Base-by-base conservation (phyloP, 37 sponge, comb jelly and placozoan genomes). In the Halisarca cf. caerulea region DNA sequence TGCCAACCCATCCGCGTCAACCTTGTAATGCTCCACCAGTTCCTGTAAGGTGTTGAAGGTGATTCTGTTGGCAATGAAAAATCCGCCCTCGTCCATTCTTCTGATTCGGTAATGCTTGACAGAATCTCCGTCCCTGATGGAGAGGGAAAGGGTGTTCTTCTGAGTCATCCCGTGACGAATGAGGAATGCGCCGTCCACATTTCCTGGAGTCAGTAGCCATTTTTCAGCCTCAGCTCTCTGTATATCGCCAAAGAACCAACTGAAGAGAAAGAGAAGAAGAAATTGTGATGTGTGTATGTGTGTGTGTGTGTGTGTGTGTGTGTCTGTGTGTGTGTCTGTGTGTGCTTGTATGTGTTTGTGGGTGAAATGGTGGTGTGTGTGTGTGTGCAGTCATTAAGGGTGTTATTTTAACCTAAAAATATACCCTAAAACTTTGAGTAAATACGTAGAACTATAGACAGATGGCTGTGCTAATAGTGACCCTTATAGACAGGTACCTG, bases 51-150 rank as follows among this genome's bases (percentile, higher is more conserved):
- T 85, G 23, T 41, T 59, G 45, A 93, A 93, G 0, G 82, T 82
- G 36, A 82, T 79, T 44, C 91, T 61, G 59, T 68, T 84, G 37
- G 94, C 87, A 79, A 93, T 90, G 71, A 82, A 93, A 66, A 80
- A 93, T 21, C 88, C 87, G 2, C 88, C 90, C 23, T 86, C 64
- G 47, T 94, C 94, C 81, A 94, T 38, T 59, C 83, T 81, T 39
- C 91, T 80, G 1, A 96, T 91, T 21, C 97, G 89, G 58, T 96
- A 96, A 69, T 96, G 97, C 58, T 94, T 96, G 30, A 96, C 87
- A 11, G 81, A 88, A 45, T 96, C 95, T 0, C 84, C 90, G 40
- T 96, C 97, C 17, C 85, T 80, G 39, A 96, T 75, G 0, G 94
- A 93, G 14, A 96, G 84, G 14, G 97, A 94, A 36, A 92, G 88